These are phyloP conservation scores for Bugulina stolonifera DNA, from an alignment of 2,888 invertebrate species.

Conservation along the genomic window DNA sequence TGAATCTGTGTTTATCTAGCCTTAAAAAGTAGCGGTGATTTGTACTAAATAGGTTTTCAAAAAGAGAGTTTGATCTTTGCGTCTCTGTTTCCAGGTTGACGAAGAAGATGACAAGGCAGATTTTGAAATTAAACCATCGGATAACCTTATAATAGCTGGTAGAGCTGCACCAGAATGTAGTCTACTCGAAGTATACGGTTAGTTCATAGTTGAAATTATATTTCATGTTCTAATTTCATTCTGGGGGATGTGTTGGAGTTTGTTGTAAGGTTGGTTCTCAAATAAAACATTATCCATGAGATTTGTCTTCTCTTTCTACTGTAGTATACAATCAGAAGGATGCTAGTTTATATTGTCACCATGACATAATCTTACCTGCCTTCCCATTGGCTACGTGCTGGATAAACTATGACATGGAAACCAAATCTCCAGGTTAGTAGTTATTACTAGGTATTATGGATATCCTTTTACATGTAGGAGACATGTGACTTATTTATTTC, in stretches of 20 bases:
- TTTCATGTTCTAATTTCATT: too few relatives aligned
- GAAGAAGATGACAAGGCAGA: slow-evolving; percentile 70
- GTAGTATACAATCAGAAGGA: slow-evolving; percentile 83
- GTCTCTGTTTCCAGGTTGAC: slow-evolving; percentile 30
- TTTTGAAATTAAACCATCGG: slow-evolving; percentile 76
- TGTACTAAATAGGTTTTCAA: too few relatives aligned
- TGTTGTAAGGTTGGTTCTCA: too few relatives aligned
- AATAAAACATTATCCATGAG: too few relatives aligned
- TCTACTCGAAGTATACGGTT: slow-evolving; percentile 80
- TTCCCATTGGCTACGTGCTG: slow-evolving; percentile 88
- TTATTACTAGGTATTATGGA: too few relatives aligned
- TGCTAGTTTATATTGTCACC: slow-evolving; percentile 85
- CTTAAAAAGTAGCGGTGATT: too few relatives aligned
- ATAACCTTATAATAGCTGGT: slow-evolving; percentile 81
- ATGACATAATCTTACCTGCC: slow-evolving; percentile 81
- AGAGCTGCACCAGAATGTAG: slow-evolving; percentile 81
- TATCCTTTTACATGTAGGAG: too few relatives aligned
- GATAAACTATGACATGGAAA: slow-evolving; percentile 74
- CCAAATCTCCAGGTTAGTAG: slow-evolving; percentile 33
- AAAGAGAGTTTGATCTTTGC: too few relatives aligned
- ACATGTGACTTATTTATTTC: too few relatives aligned
- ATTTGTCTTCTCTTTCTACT: not conserved
- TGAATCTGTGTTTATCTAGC: too few relatives aligned
- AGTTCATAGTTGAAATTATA: too few relatives aligned
- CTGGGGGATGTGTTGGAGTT: too few relatives aligned